Conservation (phyloP, 2,113 vertebrate genomes). For the Psophia crepitans region DNA sequence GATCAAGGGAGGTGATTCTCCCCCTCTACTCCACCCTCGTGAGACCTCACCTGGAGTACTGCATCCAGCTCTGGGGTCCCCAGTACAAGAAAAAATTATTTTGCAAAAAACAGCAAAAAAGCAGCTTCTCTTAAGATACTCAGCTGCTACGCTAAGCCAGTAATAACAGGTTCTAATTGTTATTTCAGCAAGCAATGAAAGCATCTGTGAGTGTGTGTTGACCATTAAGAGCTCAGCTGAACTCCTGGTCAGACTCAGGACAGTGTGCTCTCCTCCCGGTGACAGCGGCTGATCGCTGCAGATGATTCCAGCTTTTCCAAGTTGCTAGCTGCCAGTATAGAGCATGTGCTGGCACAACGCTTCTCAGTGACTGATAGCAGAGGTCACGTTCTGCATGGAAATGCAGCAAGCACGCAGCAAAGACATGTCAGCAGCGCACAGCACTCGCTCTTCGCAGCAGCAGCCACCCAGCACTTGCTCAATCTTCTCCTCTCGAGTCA, state of each 20-base stretch:
- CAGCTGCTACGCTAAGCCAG: background rate
- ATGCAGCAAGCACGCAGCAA: rapidly evolving
- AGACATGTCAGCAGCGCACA: background rate
- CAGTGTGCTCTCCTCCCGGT: background rate
- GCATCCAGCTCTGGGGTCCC: rapidly evolving
- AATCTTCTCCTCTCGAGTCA: background rate
- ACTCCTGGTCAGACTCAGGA: background rate
- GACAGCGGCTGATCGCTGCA: background rate
- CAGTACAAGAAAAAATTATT: background rate
- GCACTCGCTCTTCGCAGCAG: rapidly evolving
- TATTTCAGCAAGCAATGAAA: background rate
- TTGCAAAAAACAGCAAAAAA: too few species aligned
- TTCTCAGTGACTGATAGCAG: background rate
- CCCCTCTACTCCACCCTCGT: rapidly evolving
- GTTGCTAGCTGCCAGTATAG: rapidly evolving
- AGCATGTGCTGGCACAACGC: rapidly evolving
- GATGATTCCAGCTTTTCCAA: background rate
- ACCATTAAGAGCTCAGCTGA: background rate
- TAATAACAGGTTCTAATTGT: background rate
- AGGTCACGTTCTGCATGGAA: background rate
- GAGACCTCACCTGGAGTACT: background rate
- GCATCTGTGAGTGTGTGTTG: background rate
- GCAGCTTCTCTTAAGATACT: background rate
- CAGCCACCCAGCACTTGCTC: background rate
- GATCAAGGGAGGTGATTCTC: background rate